phyloP scores from a whole-genome alignment of 2,797 vertebrate genomes.

The Columba guinea region DNA sequence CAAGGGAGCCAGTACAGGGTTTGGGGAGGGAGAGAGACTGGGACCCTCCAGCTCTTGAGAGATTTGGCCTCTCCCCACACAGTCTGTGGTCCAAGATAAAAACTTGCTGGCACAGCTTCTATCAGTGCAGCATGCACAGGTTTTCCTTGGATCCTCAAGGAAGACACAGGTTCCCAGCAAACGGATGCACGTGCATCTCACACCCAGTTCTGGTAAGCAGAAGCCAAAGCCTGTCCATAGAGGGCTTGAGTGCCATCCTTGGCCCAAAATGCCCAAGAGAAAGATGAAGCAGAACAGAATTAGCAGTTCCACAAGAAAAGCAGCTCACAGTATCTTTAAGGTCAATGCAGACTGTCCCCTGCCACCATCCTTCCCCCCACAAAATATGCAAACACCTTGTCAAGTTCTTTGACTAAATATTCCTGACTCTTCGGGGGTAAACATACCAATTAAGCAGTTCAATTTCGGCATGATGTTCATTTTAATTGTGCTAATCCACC shows the following conservation, averaged over 20 bases:
- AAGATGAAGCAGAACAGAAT: neutral
- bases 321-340: neutral
- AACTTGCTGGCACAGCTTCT: neutral
- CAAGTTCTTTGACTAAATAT: conserved; percentile 57
- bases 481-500: conserved; percentile 73
- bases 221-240: neutral
- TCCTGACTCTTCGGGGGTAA: conserved; percentile 66
- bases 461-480: conserved; percentile 71
- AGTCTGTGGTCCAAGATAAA: neutral
- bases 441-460: conserved; percentile 71
- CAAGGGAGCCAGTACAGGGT: fast-evolving
- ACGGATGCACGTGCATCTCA: fast-evolving
- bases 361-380: neutral
- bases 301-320: neutral
- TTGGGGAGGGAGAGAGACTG: neutral
- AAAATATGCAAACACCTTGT: neutral
- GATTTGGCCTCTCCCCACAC: neutral
- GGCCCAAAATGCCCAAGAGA: neutral
- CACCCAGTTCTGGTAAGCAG: neutral
- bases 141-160: neutral
- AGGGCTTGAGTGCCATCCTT: neutral
- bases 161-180: neutral
- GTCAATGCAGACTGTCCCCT: neutral
- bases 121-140: neutral
- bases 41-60: neutral